Evolutionary conservation across 2,888 invertebrate genomes (phyloP), one percentile per base, ranked within the genome.

Genomic region (Drepanosiphum platanoidis): DNA sequence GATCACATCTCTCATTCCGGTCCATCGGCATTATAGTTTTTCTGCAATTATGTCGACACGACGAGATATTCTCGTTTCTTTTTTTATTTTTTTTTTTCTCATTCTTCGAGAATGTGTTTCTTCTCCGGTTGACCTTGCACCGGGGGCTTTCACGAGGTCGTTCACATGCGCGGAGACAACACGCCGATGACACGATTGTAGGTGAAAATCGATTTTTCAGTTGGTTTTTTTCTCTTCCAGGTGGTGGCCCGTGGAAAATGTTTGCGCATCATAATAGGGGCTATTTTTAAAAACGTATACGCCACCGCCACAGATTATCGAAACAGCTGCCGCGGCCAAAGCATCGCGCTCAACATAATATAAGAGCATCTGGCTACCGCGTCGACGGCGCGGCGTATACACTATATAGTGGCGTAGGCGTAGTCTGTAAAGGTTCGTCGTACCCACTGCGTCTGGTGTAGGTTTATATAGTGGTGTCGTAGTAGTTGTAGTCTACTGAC

Each of bases 111-210:
- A 84, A 84, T 58, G 77, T 68, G 77, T 68, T 77, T 77, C 84
- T 84, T 39, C 5, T 46, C 74, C 58, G 75, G 84, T 84, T 84
- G 84, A 84, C 84, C 84, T 84, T 84, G 66, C 39, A 70, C 36
- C n/a, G 39, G 84, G 39, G 77, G 84, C 75, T 84, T 84, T 84
- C 84, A 77, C 75, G 84, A 84, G 84, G 84, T 84, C 84, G 84
- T 84, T 84, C 84, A 84, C 84, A 83, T 36, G 36, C n/a, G 32
- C 68, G 42, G 30, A 36, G 34, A 30, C 46, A 58, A 71, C 71
- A 36, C 52, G 5, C 13, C 58, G 58, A 27, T 71, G 30, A 9
- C 32, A 32, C 78, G 42, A 46, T 46, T 32, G 13, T 32, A 7
- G n/a, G n/a, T n/a, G n/a, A 79, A 79, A 68, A 79, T 79, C 66